These are phyloP conservation scores for Malacosoma neustria DNA, from an alignment of 2,888 invertebrate species.

Conservation along the genomic window DNA sequence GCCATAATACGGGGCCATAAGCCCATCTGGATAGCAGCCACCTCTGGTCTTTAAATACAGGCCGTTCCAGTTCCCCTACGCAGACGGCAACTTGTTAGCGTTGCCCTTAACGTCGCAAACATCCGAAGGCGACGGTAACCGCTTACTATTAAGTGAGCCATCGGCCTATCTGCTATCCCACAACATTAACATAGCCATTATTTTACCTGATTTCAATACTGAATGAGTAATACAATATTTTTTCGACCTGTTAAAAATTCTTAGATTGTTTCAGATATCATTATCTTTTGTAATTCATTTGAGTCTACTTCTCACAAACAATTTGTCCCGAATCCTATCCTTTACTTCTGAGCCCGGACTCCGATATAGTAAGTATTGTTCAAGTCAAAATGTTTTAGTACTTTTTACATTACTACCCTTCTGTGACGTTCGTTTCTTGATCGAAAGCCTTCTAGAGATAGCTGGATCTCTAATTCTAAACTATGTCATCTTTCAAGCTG, in stretches of 20 bases:
- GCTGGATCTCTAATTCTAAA: too few species aligned
- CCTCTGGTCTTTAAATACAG: neutral
- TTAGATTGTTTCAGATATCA: neutral
- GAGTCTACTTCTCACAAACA: too few species aligned
- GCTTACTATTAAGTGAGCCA: neutral
- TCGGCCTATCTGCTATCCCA: neutral
- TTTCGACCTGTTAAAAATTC: neutral
- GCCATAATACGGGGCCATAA: too few species aligned
- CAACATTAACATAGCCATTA: neutral
- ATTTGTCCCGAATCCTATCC: too few species aligned
- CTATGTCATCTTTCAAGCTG: too few species aligned
- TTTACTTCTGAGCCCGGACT: too few species aligned
- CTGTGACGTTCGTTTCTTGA: too few species aligned
- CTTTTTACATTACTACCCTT: too few species aligned
- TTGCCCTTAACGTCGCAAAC: neutral
- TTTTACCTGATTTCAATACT: neutral
- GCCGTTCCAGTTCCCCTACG: neutral
- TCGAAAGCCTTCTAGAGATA: too few species aligned
- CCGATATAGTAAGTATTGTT: too few species aligned
- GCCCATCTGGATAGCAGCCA: neutral
- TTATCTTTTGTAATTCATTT: neutral
- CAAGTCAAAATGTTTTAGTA: too few species aligned
- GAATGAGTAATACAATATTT: neutral
- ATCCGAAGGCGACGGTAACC: neutral
- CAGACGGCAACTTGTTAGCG: neutral